Evolutionary conservation across 2,888 invertebrate species (phyloP).

Genomic region (Oscheius myriophilus): DNA sequence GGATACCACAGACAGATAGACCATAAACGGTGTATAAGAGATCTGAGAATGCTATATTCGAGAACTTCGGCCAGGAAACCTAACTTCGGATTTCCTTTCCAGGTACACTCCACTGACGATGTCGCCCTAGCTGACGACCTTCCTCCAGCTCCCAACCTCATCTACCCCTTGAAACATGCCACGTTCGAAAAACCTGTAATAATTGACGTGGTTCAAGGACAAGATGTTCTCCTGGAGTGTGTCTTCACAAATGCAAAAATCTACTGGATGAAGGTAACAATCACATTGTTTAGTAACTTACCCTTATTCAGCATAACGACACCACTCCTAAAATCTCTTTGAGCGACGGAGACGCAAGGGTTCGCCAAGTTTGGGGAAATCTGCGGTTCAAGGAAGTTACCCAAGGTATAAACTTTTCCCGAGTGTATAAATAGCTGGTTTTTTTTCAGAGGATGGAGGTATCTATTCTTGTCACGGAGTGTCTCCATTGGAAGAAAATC

Average conservation of each 20-base stretch:
- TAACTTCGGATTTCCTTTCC: background rate
- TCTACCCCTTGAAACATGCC: slow-evolving; percentile 50
- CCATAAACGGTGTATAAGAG: too few relatives aligned
- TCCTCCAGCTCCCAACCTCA: slow-evolving; percentile 38
- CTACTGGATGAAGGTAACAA: slow-evolving; percentile 48
- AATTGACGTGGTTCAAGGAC: slow-evolving; percentile 57
- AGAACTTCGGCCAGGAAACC: too few relatives aligned
- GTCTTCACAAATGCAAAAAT: slow-evolving; percentile 62
- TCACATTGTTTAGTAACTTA: background rate
- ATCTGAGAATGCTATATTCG: too few relatives aligned
- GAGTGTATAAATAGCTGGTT: background rate
- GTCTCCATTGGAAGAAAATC: slow-evolving; percentile 32
- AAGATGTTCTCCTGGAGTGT: slow-evolving; percentile 63
- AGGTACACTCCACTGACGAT: slow-evolving; percentile 17
- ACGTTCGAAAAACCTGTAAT: slow-evolving; percentile 48
- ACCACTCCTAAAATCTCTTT: slow-evolving; percentile 50
- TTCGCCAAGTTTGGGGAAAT: slow-evolving; percentile 66
- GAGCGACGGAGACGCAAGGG: slow-evolving; percentile 51
- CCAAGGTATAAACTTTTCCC: background rate
- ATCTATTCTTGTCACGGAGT: slow-evolving; percentile 57
- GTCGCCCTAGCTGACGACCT: slow-evolving; percentile 11
- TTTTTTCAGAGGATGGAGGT: slow-evolving; percentile 37
- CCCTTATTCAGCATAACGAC: slow-evolving; percentile 44
- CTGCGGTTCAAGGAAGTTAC: slow-evolving; percentile 46
- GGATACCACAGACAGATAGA: too few relatives aligned